Conservation (phyloP, 2,113 vertebrate genomes). For the Paedocypris sp. region DNA sequence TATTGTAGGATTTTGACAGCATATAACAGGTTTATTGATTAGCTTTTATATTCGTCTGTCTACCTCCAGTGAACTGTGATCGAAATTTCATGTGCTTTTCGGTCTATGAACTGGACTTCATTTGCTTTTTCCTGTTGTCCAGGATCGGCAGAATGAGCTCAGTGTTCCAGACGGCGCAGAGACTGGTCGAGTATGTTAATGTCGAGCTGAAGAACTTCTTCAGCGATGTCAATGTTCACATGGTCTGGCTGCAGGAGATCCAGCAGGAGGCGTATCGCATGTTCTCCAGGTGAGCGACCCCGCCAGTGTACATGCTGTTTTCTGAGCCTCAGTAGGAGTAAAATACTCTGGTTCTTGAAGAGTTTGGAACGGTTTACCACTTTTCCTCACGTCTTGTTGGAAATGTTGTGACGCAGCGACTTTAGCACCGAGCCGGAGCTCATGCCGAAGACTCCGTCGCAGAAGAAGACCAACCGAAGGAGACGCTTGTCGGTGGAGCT, state of each 20-base stretch:
- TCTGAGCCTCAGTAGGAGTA: too few species aligned
- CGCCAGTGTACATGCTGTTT: too few species aligned
- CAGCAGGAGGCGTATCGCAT: conserved; percentile 74
- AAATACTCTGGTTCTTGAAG: too few species aligned
- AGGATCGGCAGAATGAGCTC: conserved; percentile 50
- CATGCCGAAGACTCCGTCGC: conserved; percentile 93
- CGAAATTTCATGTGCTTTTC: too few species aligned
- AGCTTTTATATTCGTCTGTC: too few species aligned
- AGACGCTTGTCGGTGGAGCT: conserved; percentile 60
- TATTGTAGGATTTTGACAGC: too few species aligned
- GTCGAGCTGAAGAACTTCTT: conserved; percentile 63
- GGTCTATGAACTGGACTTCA: too few species aligned
- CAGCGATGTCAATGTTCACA: conserved; percentile 60
- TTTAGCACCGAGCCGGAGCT: conserved; percentile 76
- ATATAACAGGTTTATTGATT: too few species aligned
- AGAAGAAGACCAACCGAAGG: conserved; percentile 75
- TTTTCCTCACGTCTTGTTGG: too few species aligned
- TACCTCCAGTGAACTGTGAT: too few species aligned
- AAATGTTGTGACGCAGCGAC: conserved; percentile 57
- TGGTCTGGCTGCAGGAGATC: conserved; percentile 85
- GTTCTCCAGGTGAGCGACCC: conserved; percentile 68
- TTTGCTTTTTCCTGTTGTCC: not conserved
- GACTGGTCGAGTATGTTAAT: conserved; percentile 58
- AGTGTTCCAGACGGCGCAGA: conserved; percentile 37
- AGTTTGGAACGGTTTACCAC: too few species aligned